Base-by-base conservation (phyloP, 1,140 invertebrate species). In the Psilanteris sp. region DNA sequence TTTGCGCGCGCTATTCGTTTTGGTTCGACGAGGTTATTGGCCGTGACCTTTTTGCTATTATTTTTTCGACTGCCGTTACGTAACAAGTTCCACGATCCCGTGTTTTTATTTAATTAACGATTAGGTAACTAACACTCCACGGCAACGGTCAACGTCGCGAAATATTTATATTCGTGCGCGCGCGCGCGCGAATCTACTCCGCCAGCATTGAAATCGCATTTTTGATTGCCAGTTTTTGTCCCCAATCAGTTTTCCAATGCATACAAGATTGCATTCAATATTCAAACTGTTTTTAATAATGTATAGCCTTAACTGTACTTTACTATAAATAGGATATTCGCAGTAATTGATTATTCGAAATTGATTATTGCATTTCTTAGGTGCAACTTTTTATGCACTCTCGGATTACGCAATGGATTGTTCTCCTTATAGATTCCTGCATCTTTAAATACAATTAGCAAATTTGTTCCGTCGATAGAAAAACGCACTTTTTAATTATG, bases 301-400 rank as follows among this genome's bases (percentile, higher is more conserved):
- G 14, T 29, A 55, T 57, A 48, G 26, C 41, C 32, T 44, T 70
- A 70, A 70, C 66, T 59, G 66, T 70, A 52, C 43, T 27, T 52
- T 27, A 43, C 54, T 70, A 59, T 59, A 52, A 70, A 70, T 70
- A 70, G 66, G 5, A 50, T 41, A 57, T 68, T 57, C 48, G 52
- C 44, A 54, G 36, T 34, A 36, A 59, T 15, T 59, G 36, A 70
- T 70, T 59, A 70, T 43, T 52, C 44, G 36, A 70, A 70, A 70
- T 54, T 59, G 54, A 70, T 70, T 59, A 70, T 22, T 55, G 50
- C 16, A 27, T 31, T 66, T 66, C 41, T 37, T 26, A 31, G 41
- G 57, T 34, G 24, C 24, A 39, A 67, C 31, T 67, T 67, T 55
- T 48, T 67, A 24, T 44, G 9, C 11, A 10, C 15, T 24, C 39